A percentile compares a stretch with the other conserved stretches of the same genome.
Evolutionary conservation across 2,888 invertebrate genomes (phyloP).

Genomic region (Molorchus minor): DNA sequence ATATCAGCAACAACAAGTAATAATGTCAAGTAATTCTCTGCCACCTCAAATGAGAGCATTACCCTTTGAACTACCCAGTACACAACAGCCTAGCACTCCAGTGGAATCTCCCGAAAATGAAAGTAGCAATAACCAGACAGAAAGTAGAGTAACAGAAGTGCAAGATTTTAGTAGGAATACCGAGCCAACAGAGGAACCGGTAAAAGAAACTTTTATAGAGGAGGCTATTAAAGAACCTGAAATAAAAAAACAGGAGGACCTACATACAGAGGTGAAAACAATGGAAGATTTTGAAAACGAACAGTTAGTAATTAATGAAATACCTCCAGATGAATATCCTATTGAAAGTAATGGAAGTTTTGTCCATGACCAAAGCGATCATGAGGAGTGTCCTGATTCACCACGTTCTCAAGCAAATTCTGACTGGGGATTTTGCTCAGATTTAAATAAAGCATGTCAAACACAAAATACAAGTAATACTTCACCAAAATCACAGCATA

Average conservation of each 20-base stretch:
- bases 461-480: conserved; percentile 47
- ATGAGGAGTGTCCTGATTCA: conserved; percentile 39
- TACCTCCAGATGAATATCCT: conserved; percentile 24
- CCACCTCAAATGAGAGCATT: conserved; percentile 55
- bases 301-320: conserved; percentile 28
- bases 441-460: conserved; percentile 62
- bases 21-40: conserved; percentile 62
- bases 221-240: neutral
- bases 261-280: conserved; percentile 31
- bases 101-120: conserved; percentile 28
- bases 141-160: conserved; percentile 42
- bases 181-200: conserved; percentile 11
- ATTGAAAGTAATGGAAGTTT: conserved; percentile 11
- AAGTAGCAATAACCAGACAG: conserved; percentile 15
- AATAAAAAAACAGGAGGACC: conserved; percentile 24
- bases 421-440: conserved; percentile 42
- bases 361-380: conserved; percentile 35
- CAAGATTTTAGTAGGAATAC: conserved; percentile 45
- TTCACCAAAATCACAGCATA: conserved; percentile 33
- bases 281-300: conserved; percentile 37
- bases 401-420: conserved; percentile 37
- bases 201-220: conserved; percentile 5
- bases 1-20: conserved; percentile 67
- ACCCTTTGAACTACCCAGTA: conserved; percentile 52
- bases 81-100: conserved; percentile 19